A percentile compares a stretch with the other conserved stretches of the same genome.
These are phyloP conservation scores for Xestia rhomboidea DNA, from an alignment of 2,888 invertebrate genomes.

Conservation along the genomic window DNA sequence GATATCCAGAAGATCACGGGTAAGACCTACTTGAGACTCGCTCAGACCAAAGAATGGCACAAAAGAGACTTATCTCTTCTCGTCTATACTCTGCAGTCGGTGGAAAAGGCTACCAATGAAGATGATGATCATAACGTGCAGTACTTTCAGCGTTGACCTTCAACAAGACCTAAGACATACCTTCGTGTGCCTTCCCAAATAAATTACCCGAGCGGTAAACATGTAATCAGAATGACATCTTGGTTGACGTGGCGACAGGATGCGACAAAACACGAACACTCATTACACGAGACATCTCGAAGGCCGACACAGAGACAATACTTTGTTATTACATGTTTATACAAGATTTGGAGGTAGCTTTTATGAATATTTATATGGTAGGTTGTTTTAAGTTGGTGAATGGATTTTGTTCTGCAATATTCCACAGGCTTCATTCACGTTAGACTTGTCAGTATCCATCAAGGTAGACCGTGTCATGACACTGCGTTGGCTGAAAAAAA, in stretches of 20 bases:
- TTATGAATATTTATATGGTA: neutral
- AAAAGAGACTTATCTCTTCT: neutral
- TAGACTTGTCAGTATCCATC: neutral
- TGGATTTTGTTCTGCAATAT: neutral
- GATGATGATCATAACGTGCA: neutral
- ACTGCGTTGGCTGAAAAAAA: neutral
- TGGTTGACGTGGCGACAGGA: conserved; percentile 44
- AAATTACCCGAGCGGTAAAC: conserved; percentile 22
- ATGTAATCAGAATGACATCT: conserved; percentile 52
- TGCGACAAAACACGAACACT: conserved; percentile 44
- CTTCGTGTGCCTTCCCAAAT: conserved; percentile 21
- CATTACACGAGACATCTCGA: conserved; percentile 48
- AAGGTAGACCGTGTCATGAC: neutral
- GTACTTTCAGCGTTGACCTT: neutral
- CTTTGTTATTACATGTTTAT: conserved; percentile 12
- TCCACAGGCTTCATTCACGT: neutral
- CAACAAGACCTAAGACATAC: neutral
- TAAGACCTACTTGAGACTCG: neutral
- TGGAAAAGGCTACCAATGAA: neutral
- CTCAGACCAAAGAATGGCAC: neutral
- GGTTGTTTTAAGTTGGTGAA: neutral
- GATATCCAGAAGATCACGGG: neutral
- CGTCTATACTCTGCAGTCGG: neutral
- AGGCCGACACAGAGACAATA: conserved; percentile 46
- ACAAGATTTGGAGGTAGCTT: conserved; percentile 14